These are phyloP conservation scores for Accipiter cooperii DNA, from an alignment of 2,113 vertebrate species.

Conservation along the genomic window DNA sequence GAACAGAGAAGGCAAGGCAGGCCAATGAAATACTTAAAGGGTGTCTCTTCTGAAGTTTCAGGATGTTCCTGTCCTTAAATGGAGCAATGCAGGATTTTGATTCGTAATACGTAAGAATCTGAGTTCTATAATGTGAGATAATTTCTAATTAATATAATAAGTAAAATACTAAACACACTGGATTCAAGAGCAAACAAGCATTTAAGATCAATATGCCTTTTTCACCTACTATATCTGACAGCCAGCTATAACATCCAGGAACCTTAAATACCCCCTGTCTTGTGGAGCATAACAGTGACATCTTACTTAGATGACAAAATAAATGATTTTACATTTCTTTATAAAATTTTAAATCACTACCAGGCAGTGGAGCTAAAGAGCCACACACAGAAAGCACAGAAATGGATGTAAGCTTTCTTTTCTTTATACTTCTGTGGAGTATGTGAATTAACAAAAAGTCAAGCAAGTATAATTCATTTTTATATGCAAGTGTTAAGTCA, in stretches of 20 bases:
- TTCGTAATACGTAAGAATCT: neutral
- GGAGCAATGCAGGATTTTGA: neutral
- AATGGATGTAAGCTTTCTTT: neutral
- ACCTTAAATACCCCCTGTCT: neutral
- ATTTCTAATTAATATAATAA: neutral
- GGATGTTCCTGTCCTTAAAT: neutral
- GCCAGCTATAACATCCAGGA: neutral
- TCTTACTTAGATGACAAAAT: slow-evolving; percentile 1
- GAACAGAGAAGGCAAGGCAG: neutral
- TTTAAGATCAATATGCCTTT: neutral
- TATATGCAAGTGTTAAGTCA: neutral
- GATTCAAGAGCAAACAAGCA: neutral
- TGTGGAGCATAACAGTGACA: neutral
- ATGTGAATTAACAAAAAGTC: slow-evolving; percentile 20
- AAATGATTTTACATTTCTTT: neutral
- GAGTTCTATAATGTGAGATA: neutral
- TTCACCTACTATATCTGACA: neutral
- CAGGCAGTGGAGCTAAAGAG: slow-evolving; percentile 74
- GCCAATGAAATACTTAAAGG: neutral
- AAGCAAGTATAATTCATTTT: neutral
- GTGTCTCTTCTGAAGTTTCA: neutral
- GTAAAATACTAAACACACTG: neutral
- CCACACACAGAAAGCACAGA: neutral
- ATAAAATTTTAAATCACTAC: slow-evolving; percentile 40
- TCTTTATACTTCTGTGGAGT: neutral